A percentile compares a stretch with the other conserved stretches of the same genome.
phyloP scores from a whole-genome alignment of 2,797 vertebrate genomes.

The Mus minutoides region DNA sequence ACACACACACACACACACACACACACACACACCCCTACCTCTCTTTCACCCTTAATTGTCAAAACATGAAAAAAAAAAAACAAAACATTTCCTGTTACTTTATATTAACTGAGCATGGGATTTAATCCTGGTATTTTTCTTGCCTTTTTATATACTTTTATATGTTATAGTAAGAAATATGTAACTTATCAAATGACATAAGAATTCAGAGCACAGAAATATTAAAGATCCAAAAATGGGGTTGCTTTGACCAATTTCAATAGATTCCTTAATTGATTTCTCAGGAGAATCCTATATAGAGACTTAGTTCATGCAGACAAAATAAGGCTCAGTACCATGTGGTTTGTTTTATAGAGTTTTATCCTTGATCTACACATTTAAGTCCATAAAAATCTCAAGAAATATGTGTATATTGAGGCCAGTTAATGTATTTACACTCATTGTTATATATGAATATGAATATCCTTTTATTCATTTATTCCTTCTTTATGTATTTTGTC shows the following conservation, averaged over 20 bases:
- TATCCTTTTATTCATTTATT: background rate
- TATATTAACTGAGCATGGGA: background rate
- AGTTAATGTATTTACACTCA: background rate
- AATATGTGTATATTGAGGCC: background rate
- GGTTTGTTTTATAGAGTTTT: background rate
- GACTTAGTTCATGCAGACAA: background rate
- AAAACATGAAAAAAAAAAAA: background rate
- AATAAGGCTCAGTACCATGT: background rate
- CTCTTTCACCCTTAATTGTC: background rate
- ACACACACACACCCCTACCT: background rate
- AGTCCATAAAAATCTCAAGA: background rate
- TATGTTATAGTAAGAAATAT: background rate
- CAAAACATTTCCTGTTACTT: background rate
- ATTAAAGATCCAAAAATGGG: background rate
- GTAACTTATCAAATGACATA: background rate
- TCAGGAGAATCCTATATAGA: background rate
- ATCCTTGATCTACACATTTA: background rate
- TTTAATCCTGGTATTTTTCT: background rate
- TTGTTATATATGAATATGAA: background rate
- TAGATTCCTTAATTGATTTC: background rate
- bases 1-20: background rate
- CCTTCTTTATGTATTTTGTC: background rate
- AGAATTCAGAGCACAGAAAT: background rate
- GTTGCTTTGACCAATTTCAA: background rate
- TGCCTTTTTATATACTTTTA: background rate